These are phyloP conservation scores for Allygus modestus DNA, from an alignment of 2,888 invertebrate species.

Conservation along the genomic window DNA sequence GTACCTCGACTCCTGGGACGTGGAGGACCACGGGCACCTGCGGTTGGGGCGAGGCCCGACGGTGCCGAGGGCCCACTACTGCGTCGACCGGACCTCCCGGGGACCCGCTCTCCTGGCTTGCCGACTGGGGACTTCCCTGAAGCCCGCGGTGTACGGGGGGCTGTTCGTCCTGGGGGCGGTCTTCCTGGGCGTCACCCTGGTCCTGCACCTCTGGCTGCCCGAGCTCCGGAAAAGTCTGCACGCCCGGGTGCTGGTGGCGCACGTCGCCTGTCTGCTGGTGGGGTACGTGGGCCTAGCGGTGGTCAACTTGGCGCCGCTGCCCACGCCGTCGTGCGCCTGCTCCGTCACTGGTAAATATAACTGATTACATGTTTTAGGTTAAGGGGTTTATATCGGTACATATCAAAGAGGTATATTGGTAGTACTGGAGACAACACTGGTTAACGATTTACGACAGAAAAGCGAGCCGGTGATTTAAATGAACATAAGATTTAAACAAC, in stretches of 20 bases:
- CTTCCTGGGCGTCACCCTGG: slow-evolving; percentile 67
- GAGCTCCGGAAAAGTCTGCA: slow-evolving; percentile 67
- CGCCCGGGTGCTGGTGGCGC: slow-evolving; percentile 67
- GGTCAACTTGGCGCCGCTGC: slow-evolving; percentile 57
- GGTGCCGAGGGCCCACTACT: slow-evolving; percentile 56
- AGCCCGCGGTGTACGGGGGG: slow-evolving; percentile 64
- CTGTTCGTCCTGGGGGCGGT: slow-evolving; percentile 66
- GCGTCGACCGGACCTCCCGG: slow-evolving; percentile 33
- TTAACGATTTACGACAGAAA: too few relatives aligned
- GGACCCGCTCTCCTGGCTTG: slow-evolving; percentile 44
- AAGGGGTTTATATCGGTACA: too few relatives aligned
- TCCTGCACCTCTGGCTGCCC: slow-evolving; percentile 67
- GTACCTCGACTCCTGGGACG: not conserved
- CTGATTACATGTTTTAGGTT: too few relatives aligned
- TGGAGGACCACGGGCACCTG: slow-evolving; percentile 5
- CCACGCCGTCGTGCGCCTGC: slow-evolving; percentile 46
- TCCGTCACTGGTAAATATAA: slow-evolving; percentile 47
- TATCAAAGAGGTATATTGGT: too few relatives aligned
- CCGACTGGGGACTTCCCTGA: not conserved
- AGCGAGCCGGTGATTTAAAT: too few relatives aligned
- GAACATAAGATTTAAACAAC: too few relatives aligned
- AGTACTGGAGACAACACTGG: too few relatives aligned
- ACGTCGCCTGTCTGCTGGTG: slow-evolving; percentile 67
- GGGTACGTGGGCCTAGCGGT: slow-evolving; percentile 66
- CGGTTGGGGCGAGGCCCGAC: not conserved